These are phyloP conservation scores for Artemia sinica DNA, from an alignment of 2,888 invertebrate species.

Conservation along the genomic window DNA sequence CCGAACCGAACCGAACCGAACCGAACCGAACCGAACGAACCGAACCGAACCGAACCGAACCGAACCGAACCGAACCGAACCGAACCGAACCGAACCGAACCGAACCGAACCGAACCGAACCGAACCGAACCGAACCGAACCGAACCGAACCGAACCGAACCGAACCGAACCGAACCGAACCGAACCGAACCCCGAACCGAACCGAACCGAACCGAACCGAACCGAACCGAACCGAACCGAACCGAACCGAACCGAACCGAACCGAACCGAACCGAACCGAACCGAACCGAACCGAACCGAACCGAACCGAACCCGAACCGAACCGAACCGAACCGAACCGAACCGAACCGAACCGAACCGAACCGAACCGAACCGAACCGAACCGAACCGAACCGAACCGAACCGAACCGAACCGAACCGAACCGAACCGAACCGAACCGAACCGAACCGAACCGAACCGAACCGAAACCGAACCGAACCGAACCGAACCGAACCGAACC, in stretches of 20 bases:
- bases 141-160: constrained; percentile 17
- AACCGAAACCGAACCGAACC: too few species aligned
- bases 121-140: constrained; percentile 21
- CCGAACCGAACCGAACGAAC: too few species aligned
- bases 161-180: constrained; percentile 21
- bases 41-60: too few species aligned
- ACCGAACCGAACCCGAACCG: too few species aligned
- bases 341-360: too few species aligned
- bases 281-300: too few species aligned
- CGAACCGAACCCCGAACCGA: too few species aligned
- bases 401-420: constrained; percentile 22
- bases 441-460: constrained; percentile 23
- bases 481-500: constrained; percentile 23
- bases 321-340: too few species aligned
- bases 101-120: constrained; percentile 12
- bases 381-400: constrained; percentile 23
- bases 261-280: too few species aligned
- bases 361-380: constrained; percentile 23
- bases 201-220: too few species aligned
- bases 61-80: constrained; percentile 22
- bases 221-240: constrained; percentile 21
- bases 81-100: constrained; percentile 22
- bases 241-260: neutral
- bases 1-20: constrained; percentile 22
- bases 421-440: too few species aligned